Percentiles rank a stretch among this genome's conserved stretches.
phyloP scores from a whole-genome alignment of 2,888 invertebrate genomes.

The Norana najaformis region DNA sequence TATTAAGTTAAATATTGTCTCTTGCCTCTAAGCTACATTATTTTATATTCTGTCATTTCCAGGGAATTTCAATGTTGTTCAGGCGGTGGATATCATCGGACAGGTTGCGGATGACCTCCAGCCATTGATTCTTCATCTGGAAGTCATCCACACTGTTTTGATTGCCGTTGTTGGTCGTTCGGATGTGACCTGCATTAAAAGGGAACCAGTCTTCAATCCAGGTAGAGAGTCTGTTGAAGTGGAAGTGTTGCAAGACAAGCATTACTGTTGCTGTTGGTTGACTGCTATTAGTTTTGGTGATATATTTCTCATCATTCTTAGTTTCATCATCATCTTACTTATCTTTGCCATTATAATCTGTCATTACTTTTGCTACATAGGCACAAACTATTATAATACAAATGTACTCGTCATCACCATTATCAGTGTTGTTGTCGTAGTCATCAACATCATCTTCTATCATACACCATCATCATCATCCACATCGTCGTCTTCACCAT shows the following conservation, averaged over 20 bases:
- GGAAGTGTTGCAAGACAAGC: not conserved
- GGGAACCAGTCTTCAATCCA: constrained; percentile 56
- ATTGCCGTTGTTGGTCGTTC: constrained; percentile 54
- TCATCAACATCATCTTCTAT: not conserved
- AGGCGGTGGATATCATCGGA: constrained; percentile 58
- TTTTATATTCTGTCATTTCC: not conserved
- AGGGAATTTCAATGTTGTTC: constrained; percentile 59
- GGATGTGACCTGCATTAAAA: constrained; percentile 53
- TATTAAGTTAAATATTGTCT: not conserved
- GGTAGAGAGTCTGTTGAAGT: constrained; percentile 47
- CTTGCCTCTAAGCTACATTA: not conserved
- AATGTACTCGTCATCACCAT: not conserved
- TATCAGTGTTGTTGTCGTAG: not conserved
- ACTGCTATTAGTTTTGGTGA: too few species aligned
- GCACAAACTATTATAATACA: not conserved
- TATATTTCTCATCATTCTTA: not conserved
- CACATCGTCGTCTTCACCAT: not conserved
- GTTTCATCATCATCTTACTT: not conserved
- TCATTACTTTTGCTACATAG: too few species aligned
- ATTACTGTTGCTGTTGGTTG: not conserved
- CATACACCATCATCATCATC: not conserved
- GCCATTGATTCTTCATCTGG: constrained; percentile 53
- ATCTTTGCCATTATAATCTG: too few species aligned
- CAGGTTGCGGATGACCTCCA: constrained; percentile 57
- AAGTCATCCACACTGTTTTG: constrained; percentile 56